Evolutionary conservation across 92 coral and sea anemone genomes (phyloP).

Genomic region (Zoanthus sociatus): DNA sequence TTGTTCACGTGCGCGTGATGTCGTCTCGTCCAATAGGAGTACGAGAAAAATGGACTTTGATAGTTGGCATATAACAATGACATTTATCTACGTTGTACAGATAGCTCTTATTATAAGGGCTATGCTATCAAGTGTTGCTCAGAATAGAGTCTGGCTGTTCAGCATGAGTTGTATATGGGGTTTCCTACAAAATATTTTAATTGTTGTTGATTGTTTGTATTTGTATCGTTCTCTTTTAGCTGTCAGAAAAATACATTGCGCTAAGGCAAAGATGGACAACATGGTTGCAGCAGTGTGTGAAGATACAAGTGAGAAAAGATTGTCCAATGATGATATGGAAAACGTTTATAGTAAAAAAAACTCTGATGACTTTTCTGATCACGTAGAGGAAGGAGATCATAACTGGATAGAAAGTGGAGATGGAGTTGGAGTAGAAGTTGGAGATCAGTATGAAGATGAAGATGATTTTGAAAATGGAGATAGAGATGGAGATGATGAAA

Average conservation of each 20-base stretch:
- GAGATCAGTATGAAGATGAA: background rate
- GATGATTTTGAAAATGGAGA: background rate
- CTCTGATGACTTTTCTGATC: too few relatives aligned
- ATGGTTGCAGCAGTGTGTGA: background rate
- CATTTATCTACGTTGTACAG: too few relatives aligned
- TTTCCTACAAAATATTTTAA: too few relatives aligned
- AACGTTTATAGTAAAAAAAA: too few relatives aligned
- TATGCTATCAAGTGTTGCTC: too few relatives aligned
- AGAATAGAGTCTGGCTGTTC: too few relatives aligned
- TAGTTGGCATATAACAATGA: too few relatives aligned
- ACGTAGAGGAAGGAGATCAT: background rate
- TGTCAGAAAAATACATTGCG: constrained; percentile 2
- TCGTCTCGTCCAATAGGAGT: too few relatives aligned
- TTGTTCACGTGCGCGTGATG: too few relatives aligned
- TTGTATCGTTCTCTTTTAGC: background rate
- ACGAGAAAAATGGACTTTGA: too few relatives aligned
- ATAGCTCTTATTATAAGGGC: too few relatives aligned
- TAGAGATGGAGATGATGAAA: background rate
- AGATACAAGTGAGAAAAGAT: background rate
- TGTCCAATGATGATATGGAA: background rate
- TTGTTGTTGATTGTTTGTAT: background rate
- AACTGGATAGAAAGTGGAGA: background rate
- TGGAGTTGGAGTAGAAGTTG: background rate
- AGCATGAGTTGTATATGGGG: too few relatives aligned
- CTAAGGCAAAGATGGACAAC: constrained; percentile 11